A percentile compares a stretch with the other conserved stretches of the same genome.
These are phyloP conservation scores for Nipponacmea schrenckii DNA, from an alignment of 2,888 invertebrate genomes.

Conservation along the genomic window DNA sequence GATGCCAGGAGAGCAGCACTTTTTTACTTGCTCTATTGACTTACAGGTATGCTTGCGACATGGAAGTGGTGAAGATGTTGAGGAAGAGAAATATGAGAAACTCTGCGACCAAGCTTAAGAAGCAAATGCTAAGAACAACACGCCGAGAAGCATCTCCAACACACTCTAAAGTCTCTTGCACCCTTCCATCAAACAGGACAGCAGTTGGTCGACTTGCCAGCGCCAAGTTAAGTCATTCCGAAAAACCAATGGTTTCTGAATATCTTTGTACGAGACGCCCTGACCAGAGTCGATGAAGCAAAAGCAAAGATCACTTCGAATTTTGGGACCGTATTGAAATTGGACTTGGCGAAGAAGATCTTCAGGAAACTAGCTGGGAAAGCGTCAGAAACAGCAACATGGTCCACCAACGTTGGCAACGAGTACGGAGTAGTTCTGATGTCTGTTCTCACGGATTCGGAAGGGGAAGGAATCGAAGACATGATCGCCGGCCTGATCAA, in stretches of 20 bases:
- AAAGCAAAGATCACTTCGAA: conserved; percentile 40
- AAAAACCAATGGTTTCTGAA: conserved; percentile 37
- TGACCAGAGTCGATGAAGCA: conserved; percentile 31
- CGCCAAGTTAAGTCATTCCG: conserved; percentile 29
- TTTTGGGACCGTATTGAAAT: conserved; percentile 42
- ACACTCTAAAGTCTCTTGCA: too few relatives aligned
- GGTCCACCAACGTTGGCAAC: conserved; percentile 19
- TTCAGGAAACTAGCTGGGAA: conserved; percentile 10
- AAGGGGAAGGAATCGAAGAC: conserved; percentile 32
- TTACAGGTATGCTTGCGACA: conserved; percentile 7
- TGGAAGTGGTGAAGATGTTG: not conserved
- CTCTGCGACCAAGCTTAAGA: too few relatives aligned
- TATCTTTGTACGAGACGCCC: conserved; percentile 29
- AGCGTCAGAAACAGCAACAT: conserved; percentile 2
- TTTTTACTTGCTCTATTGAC: conserved; percentile 10
- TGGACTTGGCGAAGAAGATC: conserved; percentile 46
- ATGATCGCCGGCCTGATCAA: conserved; percentile 36
- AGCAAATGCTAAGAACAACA: too few relatives aligned
- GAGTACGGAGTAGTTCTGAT: conserved; percentile 18
- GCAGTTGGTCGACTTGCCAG: conserved; percentile 20
- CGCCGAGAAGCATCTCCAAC: too few relatives aligned
- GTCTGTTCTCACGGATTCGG: conserved; percentile 37
- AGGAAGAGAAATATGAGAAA: too few relatives aligned
- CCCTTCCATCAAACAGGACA: conserved; percentile 12
- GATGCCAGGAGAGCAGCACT: too few relatives aligned